Evolutionary conservation across 2,113 vertebrate genomes (phyloP).

Genomic region (Syngnathus scovelli): DNA sequence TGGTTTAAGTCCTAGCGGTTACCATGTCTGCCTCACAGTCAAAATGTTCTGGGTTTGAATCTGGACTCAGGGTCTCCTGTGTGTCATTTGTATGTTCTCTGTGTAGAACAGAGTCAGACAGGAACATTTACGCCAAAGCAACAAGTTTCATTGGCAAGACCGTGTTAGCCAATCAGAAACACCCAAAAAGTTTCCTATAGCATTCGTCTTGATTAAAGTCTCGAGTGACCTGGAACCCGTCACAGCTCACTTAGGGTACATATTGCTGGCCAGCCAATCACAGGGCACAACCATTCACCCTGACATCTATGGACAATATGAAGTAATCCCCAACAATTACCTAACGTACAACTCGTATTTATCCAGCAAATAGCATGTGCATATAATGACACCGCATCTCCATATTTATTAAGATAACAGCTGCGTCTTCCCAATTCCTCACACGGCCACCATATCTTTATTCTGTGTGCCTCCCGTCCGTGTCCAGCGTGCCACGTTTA

Average conservation of each 20-base stretch:
- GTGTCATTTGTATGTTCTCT: background rate
- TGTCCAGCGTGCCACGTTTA: slow-evolving; percentile 40
- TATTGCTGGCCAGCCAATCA: background rate
- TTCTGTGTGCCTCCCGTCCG: slow-evolving; percentile 35
- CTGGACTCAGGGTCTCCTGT: background rate
- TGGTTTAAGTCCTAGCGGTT: too few relatives aligned
- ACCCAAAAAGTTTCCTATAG: too few relatives aligned
- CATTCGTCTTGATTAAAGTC: too few relatives aligned
- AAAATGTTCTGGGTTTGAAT: background rate
- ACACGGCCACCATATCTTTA: background rate
- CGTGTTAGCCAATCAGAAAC: too few relatives aligned
- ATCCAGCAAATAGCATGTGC: background rate
- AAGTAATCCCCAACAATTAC: background rate
- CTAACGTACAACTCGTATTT: background rate
- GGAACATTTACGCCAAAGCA: too few relatives aligned
- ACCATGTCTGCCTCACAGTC: background rate
- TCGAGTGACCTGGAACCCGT: too few relatives aligned
- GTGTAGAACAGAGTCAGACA: too few relatives aligned
- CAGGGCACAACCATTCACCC: background rate
- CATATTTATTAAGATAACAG: slow-evolving; percentile 9
- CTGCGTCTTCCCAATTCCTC: slow-evolving; percentile 16
- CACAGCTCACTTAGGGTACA: background rate
- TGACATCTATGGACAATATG: background rate
- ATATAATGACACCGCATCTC: background rate
- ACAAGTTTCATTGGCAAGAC: too few relatives aligned